Evolutionary conservation across 2,888 invertebrate genomes (phyloP).

Genomic region (Branchellion lobata): DNA sequence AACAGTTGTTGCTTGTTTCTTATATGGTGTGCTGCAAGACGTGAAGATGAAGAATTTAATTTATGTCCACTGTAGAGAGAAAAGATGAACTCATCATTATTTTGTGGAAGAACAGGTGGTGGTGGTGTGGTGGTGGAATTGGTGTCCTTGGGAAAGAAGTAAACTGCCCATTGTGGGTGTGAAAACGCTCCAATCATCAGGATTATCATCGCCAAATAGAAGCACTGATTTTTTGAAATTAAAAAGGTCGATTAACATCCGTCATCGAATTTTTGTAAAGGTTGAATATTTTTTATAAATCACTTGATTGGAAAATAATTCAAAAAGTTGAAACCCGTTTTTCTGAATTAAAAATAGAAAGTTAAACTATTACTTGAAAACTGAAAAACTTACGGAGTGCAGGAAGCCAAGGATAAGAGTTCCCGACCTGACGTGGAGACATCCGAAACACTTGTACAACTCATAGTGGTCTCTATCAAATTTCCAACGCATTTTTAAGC

Average conservation of each 20-base stretch:
- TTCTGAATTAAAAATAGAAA: too few species aligned
- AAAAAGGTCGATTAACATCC: not conserved
- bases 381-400: slow-evolving; percentile 41
- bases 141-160: slow-evolving; percentile 1
- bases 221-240: not conserved
- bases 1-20: not conserved
- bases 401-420: slow-evolving; percentile 47
- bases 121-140: not conserved
- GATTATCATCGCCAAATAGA: not conserved
- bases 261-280: too few species aligned
- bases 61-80: not conserved
- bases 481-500: slow-evolving; percentile 46
- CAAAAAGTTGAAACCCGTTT: too few species aligned
- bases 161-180: slow-evolving; percentile 1
- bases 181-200: slow-evolving; percentile 6
- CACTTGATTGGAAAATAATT: too few species aligned
- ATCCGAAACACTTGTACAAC: slow-evolving; percentile 47
- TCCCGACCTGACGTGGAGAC: slow-evolving; percentile 48
- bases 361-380: too few species aligned
- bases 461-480: slow-evolving; percentile 44
- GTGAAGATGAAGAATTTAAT: not conserved
- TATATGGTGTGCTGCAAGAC: not conserved
- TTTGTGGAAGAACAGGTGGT: not conserved
- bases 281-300: too few species aligned
- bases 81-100: not conserved